Base-by-base conservation (phyloP, 2,888 invertebrate genomes). In the Trissolcus japonicus region DNA sequence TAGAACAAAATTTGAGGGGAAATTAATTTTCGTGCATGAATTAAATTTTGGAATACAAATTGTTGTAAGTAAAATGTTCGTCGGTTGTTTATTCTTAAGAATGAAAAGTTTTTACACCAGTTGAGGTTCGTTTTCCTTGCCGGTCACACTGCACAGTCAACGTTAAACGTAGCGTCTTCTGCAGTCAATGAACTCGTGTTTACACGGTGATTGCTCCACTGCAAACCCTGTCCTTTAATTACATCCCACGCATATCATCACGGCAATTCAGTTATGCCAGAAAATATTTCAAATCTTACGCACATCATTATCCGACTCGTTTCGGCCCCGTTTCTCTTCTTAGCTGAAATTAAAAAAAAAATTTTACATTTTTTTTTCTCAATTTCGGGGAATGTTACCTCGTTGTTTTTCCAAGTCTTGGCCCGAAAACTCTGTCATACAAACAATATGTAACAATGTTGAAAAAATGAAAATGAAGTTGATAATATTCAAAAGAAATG, bases 111-210 rank as follows among this genome's bases (percentile, higher is more conserved):
- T 35, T 35, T 11, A 9, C 6, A 9, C 9, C 35, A 2, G 35
- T 1, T 6, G 35, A 35, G 35, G 80, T 80, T 79, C 81, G 80
- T 40, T n/a, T n/a, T 61, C 78, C 78, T 81, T 74, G 79, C 25
- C 76, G 81, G 84, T 84, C 83, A 84, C 84, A 84, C 84, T 85
- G 74, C 79, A 80, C 74, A 79, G 74, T 79, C 79, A 78, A 79
- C 78, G 80, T 81, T 80, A 79, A 79, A 78, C 75, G 76, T 78
- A 79, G 79, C 78, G 69, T 78, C 79, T 81, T 78, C 79, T 63
- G 56, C 85, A 84, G 86, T 86, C 87, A 86, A 84, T 81, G 87
- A 87, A 87, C 86, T 78, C 73, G 69, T 61, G 62, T 74, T 67
- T 74, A 67, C 53, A 62, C 74, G 60, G 51, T 51, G 62, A 68